Conservation (phyloP, 2,888 invertebrate species). For the Trypoxylon attenuatum region DNA sequence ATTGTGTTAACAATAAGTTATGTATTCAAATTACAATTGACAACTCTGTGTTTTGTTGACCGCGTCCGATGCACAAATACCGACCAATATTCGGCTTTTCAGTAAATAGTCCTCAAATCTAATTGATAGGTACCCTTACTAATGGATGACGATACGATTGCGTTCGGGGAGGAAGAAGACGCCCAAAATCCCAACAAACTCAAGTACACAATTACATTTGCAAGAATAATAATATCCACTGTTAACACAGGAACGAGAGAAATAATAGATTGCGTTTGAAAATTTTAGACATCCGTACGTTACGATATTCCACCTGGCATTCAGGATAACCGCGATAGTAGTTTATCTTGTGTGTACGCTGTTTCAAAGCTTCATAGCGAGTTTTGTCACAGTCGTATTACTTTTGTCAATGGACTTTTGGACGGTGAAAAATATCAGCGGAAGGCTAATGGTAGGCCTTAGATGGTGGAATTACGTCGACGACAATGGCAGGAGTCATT, state of each 20-base stretch:
- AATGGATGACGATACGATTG: constrained; percentile 89
- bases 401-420: constrained; percentile 98
- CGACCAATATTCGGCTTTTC: not conserved
- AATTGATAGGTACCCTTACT: constrained; percentile 85
- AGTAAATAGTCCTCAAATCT: constrained; percentile 25
- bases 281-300: constrained; percentile 91
- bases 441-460: constrained; percentile 94
- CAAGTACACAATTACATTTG: constrained; percentile 63
- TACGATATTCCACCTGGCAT: constrained; percentile 92
- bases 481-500: constrained; percentile 96
- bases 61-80: not conserved
- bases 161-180: constrained; percentile 90
- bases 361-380: constrained; percentile 96
- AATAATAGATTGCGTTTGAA: constrained; percentile 13
- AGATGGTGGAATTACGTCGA: constrained; percentile 99
- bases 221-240: not conserved
- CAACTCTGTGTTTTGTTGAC: too few relatives aligned
- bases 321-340: constrained; percentile 88
- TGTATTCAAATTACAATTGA: too few relatives aligned
- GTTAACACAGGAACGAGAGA: too few relatives aligned
- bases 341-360: constrained; percentile 93
- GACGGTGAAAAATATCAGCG: constrained; percentile 98
- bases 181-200: constrained; percentile 73
- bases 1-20: too few relatives aligned
- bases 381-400: constrained; percentile 92